phyloP scores from a whole-genome alignment of 2,888 invertebrate genomes.

The Himalopsyche tibetana region DNA sequence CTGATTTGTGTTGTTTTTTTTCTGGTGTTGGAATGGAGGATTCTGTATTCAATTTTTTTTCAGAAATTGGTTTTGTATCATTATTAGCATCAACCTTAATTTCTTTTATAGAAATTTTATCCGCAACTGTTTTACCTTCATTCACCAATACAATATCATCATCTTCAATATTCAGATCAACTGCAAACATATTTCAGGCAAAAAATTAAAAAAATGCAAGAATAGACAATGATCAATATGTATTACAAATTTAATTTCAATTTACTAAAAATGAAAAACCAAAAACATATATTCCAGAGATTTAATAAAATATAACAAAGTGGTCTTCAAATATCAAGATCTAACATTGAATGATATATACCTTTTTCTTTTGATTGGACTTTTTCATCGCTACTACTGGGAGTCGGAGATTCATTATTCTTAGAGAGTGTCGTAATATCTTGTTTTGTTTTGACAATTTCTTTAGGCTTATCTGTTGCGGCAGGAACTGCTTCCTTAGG shows the following conservation, averaged over 20 bases:
- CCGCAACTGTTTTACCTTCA: not conserved
- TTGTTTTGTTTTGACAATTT: not conserved
- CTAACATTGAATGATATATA: not conserved
- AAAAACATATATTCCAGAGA: no score
- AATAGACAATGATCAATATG: no score
- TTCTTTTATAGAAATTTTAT: slow-evolving; percentile 51
- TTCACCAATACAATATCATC: slow-evolving; percentile 67
- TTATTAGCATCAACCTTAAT: slow-evolving; percentile 50
- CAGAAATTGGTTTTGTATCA: not conserved
- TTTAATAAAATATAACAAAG: no score
- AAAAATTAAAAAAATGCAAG: no score
- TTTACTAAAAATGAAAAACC: no score
- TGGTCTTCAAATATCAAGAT: no score
- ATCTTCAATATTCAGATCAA: slow-evolving; percentile 65
- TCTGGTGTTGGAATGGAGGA: not conserved
- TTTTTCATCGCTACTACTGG: not conserved
- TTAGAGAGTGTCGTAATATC: not conserved
- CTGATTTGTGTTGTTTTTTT: not conserved
- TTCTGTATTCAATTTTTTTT: not conserved
- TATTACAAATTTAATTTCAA: no score
- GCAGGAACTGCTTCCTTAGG: slow-evolving; percentile 36
- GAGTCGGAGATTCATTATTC: not conserved
- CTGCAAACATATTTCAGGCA: slow-evolving; percentile 49
- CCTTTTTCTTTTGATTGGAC: not conserved
- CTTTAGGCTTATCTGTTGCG: not conserved